These are phyloP conservation scores for Tupaia chinensis DNA, from an alignment of 2,113 vertebrate species.

Conservation along the genomic window DNA sequence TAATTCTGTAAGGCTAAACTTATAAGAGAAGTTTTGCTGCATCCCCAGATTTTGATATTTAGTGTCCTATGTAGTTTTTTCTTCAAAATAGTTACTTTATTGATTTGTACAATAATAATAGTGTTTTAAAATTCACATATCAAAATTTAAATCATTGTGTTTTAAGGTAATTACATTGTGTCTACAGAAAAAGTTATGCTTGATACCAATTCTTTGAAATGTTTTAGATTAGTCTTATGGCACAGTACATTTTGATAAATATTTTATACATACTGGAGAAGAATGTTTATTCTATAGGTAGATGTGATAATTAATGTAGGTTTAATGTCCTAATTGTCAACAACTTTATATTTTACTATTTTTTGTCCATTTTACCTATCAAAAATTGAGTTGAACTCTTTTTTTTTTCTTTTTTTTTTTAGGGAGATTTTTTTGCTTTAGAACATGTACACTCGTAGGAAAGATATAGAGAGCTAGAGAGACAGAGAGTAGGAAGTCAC, in stretches of 20 bases:
- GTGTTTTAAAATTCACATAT: neutral
- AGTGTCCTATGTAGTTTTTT: neutral
- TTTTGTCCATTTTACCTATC: neutral
- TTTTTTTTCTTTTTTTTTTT: too few relatives aligned
- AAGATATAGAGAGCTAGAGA: too few relatives aligned
- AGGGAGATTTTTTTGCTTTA: too few relatives aligned
- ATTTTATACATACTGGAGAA: neutral
- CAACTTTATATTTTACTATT: neutral
- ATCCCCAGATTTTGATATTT: neutral
- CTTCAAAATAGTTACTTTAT: neutral
- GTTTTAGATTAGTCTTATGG: neutral
- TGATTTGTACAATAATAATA: neutral
- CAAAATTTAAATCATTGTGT: neutral
- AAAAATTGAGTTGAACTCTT: neutral
- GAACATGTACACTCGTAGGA: too few relatives aligned
- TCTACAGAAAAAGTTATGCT: neutral
- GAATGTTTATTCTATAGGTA: neutral
- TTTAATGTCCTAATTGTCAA: neutral
- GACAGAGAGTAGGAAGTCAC: too few relatives aligned
- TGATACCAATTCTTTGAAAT: neutral
- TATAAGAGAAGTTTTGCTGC: neutral
- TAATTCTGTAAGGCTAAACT: neutral
- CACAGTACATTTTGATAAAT: neutral
- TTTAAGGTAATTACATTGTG: neutral
- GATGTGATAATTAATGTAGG: neutral